phyloP scores from a whole-genome alignment of 1,140 invertebrate genomes.

The Sycophaga agraensis region DNA sequence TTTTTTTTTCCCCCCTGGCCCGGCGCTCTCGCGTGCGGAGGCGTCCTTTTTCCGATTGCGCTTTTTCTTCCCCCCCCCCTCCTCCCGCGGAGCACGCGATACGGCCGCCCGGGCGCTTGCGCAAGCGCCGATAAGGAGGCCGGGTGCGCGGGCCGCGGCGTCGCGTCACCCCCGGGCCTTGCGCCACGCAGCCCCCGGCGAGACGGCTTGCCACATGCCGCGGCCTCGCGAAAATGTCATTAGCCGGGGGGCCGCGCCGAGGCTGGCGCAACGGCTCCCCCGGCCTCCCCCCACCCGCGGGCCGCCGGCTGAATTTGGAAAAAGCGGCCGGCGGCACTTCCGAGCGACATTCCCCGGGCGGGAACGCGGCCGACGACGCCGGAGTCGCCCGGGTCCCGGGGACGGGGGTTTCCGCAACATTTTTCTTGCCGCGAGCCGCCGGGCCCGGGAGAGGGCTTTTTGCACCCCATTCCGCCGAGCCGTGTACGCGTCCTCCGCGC shows the following conservation, averaged over 20 bases:
- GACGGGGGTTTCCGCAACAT: slow-evolving; percentile 38
- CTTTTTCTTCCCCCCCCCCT: no score
- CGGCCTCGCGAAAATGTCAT: slow-evolving; percentile 52
- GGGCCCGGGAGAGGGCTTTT: neutral
- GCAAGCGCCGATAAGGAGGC: neutral
- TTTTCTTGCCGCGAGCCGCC: neutral
- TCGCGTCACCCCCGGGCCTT: slow-evolving; percentile 20
- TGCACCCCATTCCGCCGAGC: neutral
- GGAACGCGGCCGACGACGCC: no score
- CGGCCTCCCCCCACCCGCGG: no score
- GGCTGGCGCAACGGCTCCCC: no score
- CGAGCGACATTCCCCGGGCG: slow-evolving; percentile 40
- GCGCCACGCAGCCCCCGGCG: neutral
- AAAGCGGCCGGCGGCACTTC: no score
- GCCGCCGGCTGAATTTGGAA: no score
- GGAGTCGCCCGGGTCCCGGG: no score
- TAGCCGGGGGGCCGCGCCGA: slow-evolving; percentile 48
- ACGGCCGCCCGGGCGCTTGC: neutral
- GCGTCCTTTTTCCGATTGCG: neutral
- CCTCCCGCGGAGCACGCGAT: neutral
- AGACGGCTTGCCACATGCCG: slow-evolving; percentile 34
- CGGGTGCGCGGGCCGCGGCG: no score
- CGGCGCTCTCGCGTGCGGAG: neutral
- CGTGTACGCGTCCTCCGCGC: neutral
- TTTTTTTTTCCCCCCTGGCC: slow-evolving; percentile 35